Base-by-base conservation (phyloP, 2,888 invertebrate genomes). In the Hypomecis punctinalis region DNA sequence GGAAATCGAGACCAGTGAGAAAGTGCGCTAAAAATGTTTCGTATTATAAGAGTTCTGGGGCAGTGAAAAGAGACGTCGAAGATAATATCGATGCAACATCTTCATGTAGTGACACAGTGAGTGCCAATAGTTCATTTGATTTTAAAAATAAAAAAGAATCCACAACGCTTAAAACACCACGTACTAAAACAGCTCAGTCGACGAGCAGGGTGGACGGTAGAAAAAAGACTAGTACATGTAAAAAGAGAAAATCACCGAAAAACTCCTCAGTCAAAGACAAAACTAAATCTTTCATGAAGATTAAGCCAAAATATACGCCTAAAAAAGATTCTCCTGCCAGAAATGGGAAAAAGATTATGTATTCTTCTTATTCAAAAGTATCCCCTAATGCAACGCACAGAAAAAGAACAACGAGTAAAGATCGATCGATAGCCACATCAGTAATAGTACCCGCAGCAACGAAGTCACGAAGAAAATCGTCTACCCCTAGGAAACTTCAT, bases 1-100 rank as follows among this genome's bases (percentile, higher is more conserved):
- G 70, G 48, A 76, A 74, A 52, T 72, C 80, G 36, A 82, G 93
- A 63, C 93, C 93, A 36, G 85, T 89, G 43, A 82, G 93, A 55
- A 82, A 89, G 67, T 93, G 93, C 72, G 85, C 91, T 43, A 91
- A 88, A 78, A 92, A 93, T 73, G 89, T 93, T n/a, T 92, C 91
- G 3, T 93, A 91, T 71, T 83, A 83, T 64, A 84, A 76, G 61
- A 77, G 71, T 70, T 71, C 75, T 62, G 68, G 63, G 67, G 35
- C 66, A 11, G 68, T 66, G 36, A 74, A 61, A 51, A 86, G 60
- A 33, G 83, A 80, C 67, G 76, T 73, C 6, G 23, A n/a, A 6
- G 77, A 80, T 40, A 82, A 75, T 61, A 42, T 57, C 5, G 84
- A 84, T 37, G 72, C 74, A 36, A 72, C 71, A 53, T 81, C 83